Percentiles rank a stretch among this genome's conserved stretches.
These are phyloP conservation scores for Acromyrmex echinatior DNA, from an alignment of 1,140 invertebrate genomes.

Conservation along the genomic window DNA sequence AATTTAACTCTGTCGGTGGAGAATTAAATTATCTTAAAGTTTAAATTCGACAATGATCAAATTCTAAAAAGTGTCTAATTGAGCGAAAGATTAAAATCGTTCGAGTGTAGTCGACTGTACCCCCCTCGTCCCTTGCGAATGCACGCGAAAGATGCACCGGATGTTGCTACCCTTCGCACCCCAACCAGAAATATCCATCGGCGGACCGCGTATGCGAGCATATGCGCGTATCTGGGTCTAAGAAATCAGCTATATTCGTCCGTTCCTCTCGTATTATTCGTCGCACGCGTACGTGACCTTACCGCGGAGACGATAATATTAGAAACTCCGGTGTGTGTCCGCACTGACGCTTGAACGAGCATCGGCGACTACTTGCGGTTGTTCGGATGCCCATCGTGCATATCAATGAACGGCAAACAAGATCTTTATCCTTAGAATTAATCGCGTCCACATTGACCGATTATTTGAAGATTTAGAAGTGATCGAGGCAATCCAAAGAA, in stretches of 20 bases:
- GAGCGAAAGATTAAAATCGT: slow-evolving; percentile 10
- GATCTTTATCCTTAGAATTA: background rate
- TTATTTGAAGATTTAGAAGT: background rate
- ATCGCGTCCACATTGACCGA: background rate
- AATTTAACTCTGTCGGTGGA: too few relatives aligned
- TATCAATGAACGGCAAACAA: background rate
- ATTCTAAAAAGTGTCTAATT: background rate
- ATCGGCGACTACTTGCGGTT: slow-evolving; percentile 39
- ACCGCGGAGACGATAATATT: slow-evolving; percentile 54
- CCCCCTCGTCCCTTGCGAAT: background rate
- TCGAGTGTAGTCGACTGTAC: background rate
- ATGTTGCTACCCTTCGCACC: slow-evolving; percentile 44
- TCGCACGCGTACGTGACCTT: slow-evolving; percentile 54
- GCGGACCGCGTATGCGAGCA: slow-evolving; percentile 15
- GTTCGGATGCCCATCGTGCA: slow-evolving; percentile 6
- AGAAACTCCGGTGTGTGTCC: slow-evolving; percentile 51
- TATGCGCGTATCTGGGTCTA: slow-evolving; percentile 61
- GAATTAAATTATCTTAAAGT: background rate
- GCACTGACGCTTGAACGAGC: slow-evolving; percentile 17
- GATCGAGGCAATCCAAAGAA: background rate
- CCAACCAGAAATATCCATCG: slow-evolving; percentile 50
- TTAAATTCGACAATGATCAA: background rate
- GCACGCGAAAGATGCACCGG: slow-evolving; percentile 48
- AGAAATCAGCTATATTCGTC: slow-evolving; percentile 66
- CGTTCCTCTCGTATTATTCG: slow-evolving; percentile 47